These are phyloP conservation scores for Phaethornis superciliosus DNA, from an alignment of 2,113 vertebrate genomes.

Conservation along the genomic window DNA sequence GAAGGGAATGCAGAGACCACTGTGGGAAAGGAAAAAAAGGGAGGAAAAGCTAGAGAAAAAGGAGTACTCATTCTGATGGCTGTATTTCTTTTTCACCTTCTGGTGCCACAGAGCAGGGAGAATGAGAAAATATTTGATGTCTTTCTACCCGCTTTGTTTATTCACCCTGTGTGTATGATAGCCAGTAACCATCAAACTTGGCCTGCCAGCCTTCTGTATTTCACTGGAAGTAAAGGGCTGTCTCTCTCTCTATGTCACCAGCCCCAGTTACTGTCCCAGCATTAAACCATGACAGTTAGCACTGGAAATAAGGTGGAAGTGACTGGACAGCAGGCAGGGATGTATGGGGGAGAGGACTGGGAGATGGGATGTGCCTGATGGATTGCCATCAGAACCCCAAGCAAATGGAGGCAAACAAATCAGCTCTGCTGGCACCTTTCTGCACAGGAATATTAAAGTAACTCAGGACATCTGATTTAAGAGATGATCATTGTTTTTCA, in stretches of 20 bases:
- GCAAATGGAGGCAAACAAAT: neutral
- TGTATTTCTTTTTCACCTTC: neutral
- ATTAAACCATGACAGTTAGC: neutral
- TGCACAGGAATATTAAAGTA: neutral
- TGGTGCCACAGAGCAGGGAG: neutral
- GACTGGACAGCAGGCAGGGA: neutral
- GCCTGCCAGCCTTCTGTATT: neutral
- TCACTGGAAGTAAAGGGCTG: neutral
- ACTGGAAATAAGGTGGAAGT: neutral
- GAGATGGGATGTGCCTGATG: neutral
- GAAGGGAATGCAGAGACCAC: neutral
- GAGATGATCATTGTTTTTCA: neutral
- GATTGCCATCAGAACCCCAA: neutral
- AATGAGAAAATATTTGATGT: neutral
- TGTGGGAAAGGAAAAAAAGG: neutral
- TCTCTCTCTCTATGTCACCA: neutral
- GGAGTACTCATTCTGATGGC: fast-evolving
- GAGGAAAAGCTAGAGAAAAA: neutral
- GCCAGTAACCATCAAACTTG: neutral
- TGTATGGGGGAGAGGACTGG: neutral
- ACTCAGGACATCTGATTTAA: neutral
- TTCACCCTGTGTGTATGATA: fast-evolving
- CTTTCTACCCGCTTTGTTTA: neutral
- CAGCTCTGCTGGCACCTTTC: neutral
- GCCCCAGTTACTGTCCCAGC: too few relatives aligned